Evolutionary conservation across 1,140 invertebrate species (phyloP), one percentile per base, ranked within the genome.

Genomic region (Potamilus streckersoni): DNA sequence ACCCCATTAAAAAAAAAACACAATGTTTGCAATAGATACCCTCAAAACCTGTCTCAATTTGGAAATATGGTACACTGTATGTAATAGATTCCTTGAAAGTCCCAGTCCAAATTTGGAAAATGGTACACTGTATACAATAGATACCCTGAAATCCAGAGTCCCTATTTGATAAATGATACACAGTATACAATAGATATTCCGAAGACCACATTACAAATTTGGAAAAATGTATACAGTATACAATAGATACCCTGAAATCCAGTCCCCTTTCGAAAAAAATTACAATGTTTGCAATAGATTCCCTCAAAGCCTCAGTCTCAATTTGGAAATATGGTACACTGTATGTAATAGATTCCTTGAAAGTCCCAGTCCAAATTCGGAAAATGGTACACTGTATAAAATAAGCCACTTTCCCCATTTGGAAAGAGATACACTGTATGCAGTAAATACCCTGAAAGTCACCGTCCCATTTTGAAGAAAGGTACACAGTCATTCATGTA

Each of bases 321-420:
- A 61, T 59, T 23, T 69, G 57, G 17, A 60, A 31, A 59, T 16
- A n/a, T 11, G 14, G 23, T 27, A 11, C 63, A 20, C 92, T 94
- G 65, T 95, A 92, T 91, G 94, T 94, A 74, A 97, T 99, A 74
- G 94, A 98, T 84, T 91, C 91, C 77, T 89, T 99, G 0, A 99
- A 99, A 91, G 92, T 93, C 61, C 92, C 91, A 19, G 96, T 98
- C 67, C 96, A 97, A 3, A 97, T 99, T 74, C 99, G 97, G 97
- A 99, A 99, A 90, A 98, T 97, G 89, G 89, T 89, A 81, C 62
- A 27, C 11, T 55, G 23, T 58, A 69, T 60, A 49, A 31, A 57
- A 59, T n/a, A 16, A 16, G 60, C 63, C 61, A 23, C 17, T 31
- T 31, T 31, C 17, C 23, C n/a, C 31, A 19, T 49, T 17, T n/a